These are phyloP conservation scores for Tor tambroides DNA, from an alignment of 2,113 vertebrate genomes.

Conservation along the genomic window DNA sequence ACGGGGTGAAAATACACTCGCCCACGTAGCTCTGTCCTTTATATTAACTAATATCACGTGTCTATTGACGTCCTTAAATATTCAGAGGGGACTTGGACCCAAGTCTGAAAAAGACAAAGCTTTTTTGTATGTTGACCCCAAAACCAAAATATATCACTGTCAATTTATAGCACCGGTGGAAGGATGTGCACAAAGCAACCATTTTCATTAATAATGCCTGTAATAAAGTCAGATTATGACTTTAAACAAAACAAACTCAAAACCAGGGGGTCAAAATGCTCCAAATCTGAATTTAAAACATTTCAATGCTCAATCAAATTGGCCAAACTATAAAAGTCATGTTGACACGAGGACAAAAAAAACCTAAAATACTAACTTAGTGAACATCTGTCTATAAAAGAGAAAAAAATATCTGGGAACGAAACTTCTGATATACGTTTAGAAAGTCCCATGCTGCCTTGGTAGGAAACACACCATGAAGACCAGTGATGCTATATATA, in stretches of 20 bases:
- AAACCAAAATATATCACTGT: neutral
- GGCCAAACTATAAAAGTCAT: neutral
- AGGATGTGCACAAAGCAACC: neutral
- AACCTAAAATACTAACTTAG: neutral
- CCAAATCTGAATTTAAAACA: conserved; percentile 5
- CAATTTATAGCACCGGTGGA: neutral
- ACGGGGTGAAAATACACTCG: conserved; percentile 23
- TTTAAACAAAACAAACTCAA: neutral
- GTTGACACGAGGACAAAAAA: neutral
- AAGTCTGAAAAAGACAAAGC: conserved; percentile 7
- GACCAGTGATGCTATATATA: conserved; percentile 13
- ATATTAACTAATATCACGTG: conserved; percentile 34
- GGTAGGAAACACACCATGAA: conserved; percentile 5
- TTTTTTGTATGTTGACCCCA: conserved; percentile 10
- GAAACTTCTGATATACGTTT: neutral
- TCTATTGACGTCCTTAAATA: conserved; percentile 69
- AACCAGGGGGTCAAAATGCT: neutral
- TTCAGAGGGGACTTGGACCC: conserved; percentile 7
- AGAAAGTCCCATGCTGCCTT: neutral
- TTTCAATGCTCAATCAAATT: neutral
- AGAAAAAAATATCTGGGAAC: neutral
- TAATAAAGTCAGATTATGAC: neutral
- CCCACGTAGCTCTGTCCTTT: conserved; percentile 66
- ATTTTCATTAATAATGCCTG: neutral
- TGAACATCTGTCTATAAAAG: neutral